Base-by-base conservation (phyloP, 2,888 invertebrate species). In the Pycnomerus fuliginosus region DNA sequence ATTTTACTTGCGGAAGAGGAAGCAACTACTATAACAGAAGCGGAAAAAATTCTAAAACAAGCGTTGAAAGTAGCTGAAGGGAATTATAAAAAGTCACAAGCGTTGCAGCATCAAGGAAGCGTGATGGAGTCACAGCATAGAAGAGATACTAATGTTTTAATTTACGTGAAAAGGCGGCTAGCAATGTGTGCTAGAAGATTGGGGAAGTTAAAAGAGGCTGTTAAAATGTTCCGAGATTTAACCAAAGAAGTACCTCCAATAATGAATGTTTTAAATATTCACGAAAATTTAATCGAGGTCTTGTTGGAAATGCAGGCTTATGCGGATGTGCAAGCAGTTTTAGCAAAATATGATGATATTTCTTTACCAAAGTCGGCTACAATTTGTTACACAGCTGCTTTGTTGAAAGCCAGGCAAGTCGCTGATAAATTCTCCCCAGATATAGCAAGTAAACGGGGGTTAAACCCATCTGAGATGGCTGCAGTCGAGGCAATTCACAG, bases 121-220 rank as follows among this genome's bases (percentile, higher is more conserved):
- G 68, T 80, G 37, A 82, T 85, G 60, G 91, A 92, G 68, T 80
- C 85, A 1, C 78, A 85, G 58, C 90, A 91, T 65, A 78, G 92
- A 56, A 78, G 97, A 55, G 94, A 97, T 71, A 88, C 91, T 43
- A 94, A 94, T 70, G 91, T 97, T 22, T 74, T 96, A 48, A 94
- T 96, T 65, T 98, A 97, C 71, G 87, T 96, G 39, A 90, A 92
- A 73, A 80, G 97, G 40, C 80, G 98, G 27, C 74, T 95, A 47
- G 98, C 96, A n/a, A 96, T 97, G 96, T 97, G 96, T 75, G 91
- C 94, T 17, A 80, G 97, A 42, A 93, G 95, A 65, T 77, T 97
- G 41, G 95, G 96, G 7, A 88, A 93, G 61, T 77, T 96, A 52
- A 90, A 94, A 72, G 97, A 97, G 74, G 93, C 96, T 1, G 88